Percentiles rank a stretch among this genome's conserved stretches.
Evolutionary conservation across 1,140 invertebrate species (phyloP).

Genomic region (Grapholita molesta): DNA sequence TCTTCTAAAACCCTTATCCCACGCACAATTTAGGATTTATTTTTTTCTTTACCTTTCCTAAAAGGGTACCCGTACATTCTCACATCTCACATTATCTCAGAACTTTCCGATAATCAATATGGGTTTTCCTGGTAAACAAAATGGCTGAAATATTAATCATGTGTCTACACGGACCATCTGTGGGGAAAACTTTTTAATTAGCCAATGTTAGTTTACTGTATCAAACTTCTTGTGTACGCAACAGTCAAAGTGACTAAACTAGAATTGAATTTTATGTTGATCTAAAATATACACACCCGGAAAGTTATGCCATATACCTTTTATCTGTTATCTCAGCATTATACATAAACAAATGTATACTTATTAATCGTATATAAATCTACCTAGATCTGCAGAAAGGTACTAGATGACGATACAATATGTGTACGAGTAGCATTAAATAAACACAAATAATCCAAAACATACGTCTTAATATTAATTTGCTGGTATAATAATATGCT

Average conservation of each 20-base stretch:
- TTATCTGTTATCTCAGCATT: no score
- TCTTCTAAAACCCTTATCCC: background rate
- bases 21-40: background rate
- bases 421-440: no score
- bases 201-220: slow-evolving; percentile 26
- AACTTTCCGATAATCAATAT: background rate
- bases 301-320: no score
- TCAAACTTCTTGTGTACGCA: slow-evolving; percentile 31
- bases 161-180: slow-evolving; percentile 22
- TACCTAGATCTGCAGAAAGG: no score
- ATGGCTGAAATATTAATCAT: slow-evolving; percentile 27
- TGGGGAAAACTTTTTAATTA: slow-evolving; percentile 43
- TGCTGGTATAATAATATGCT: no score
- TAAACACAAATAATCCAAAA: no score
- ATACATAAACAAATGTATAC: no score
- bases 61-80: background rate
- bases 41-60: background rate
- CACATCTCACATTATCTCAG: background rate
- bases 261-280: slow-evolving; percentile 5
- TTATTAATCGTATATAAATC: no score
- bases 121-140: slow-evolving; percentile 4
- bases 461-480: no score
- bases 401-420: no score
- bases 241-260: slow-evolving; percentile 26
- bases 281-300: background rate